Evolutionary conservation across 2,888 invertebrate genomes (phyloP), one percentile per base, ranked within the genome.

Genomic region (Leucoptera coffeella): DNA sequence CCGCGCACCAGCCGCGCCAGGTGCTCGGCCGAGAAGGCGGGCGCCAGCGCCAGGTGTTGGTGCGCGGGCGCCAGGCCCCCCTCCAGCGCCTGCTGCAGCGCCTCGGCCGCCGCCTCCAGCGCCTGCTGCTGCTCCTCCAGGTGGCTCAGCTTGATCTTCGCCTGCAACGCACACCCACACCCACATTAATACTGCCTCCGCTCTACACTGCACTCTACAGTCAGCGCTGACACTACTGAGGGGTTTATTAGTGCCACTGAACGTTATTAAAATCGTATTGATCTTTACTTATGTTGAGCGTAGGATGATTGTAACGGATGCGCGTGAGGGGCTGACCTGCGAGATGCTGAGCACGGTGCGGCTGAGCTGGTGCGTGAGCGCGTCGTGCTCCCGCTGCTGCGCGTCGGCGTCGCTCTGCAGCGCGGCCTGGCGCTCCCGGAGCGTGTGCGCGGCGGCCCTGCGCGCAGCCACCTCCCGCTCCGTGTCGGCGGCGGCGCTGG

Each of bases 71-170:
- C 35, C 77, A 82, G 39, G 73, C 75, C 84, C 26, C 76, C 67
- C 38, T 81, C 80, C 42, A 85, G 83, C 31, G 26, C 76, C 67
- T n/a, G n/a, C 38, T 81, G 80, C 42, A 85, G 83, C 31, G 85
- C 76, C 14, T 74, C 65, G 34, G 84, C 69, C 7, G 87, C 87
- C 43, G 85, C 83, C 32, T 75, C 76, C 73, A 93, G 78, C 50
- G 85, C 80, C 27, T 82, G 74, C 42, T 86, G 81, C 41, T 89
- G 85, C 51, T 94, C 93, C 52, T 92, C 82, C 34, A 95, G 55
- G 58, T 91, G 85, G 4, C 83, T 80, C 20, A 93, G 82, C 65
- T 90, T 85, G 7, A 87, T 83, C 55, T 89, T 90, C 11, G 87
- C 84, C 89, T 88, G 52, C 2, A 37, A 39, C 21, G 4, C 21